Percentiles rank a stretch among this genome's conserved stretches.
Evolutionary conservation across 2,113 vertebrate species (phyloP).

Genomic region (Melospiza melodia): DNA sequence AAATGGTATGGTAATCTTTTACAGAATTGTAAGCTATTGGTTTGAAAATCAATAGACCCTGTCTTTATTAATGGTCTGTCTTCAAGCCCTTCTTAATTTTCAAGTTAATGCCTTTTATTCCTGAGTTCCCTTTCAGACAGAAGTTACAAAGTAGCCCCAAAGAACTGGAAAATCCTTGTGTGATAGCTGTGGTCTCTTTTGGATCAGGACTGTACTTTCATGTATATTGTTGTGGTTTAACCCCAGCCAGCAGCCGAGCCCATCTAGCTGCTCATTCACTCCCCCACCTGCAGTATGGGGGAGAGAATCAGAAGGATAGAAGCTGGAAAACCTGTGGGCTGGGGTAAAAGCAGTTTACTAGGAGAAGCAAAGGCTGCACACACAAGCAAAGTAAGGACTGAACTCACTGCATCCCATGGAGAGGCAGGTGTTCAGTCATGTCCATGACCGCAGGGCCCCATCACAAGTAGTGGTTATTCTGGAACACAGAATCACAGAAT

Average conservation of each 20-base stretch:
- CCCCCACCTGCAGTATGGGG: background rate
- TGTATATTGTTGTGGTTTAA: background rate
- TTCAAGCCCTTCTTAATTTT: background rate
- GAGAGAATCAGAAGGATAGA: background rate
- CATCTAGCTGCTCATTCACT: background rate
- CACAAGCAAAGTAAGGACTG: background rate
- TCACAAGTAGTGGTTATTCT: background rate
- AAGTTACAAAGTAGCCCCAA: background rate
- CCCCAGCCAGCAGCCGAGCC: background rate
- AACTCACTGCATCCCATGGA: background rate
- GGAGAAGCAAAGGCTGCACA: background rate
- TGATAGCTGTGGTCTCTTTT: background rate
- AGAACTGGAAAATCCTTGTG: background rate
- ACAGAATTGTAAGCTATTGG: background rate
- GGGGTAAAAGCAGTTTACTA: background rate
- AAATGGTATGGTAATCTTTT: background rate
- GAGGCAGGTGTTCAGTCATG: background rate
- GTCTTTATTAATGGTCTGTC: background rate
- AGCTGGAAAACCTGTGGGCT: background rate
- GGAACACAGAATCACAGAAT: background rate
- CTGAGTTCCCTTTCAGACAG: background rate
- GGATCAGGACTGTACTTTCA: background rate
- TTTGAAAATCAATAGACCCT: background rate
- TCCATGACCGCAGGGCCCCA: background rate
- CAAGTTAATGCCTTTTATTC: background rate